Base-by-base conservation (phyloP, 2,888 invertebrate genomes). In the Pyrrhia umbra region DNA sequence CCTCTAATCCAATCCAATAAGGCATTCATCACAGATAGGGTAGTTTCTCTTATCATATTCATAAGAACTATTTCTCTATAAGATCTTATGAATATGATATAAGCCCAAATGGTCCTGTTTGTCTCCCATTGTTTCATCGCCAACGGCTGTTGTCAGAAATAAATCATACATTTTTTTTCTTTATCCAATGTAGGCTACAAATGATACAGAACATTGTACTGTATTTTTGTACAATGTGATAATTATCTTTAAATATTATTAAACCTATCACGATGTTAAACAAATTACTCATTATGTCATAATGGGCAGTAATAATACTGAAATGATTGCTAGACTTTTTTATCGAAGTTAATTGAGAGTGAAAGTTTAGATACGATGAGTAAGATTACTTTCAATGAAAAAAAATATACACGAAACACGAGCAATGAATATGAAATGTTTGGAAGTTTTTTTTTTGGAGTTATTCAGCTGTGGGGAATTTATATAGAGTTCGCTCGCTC, bases 281-380 rank as follows among this genome's bases (percentile, higher is more conserved):
- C 20, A 59, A 56, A 71, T 67, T 39, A 57, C 20, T 23, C 61
- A n/a, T 50, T 61, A 58, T 34, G 54, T 8, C 15, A 20, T 64
- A 54, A 64, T 64, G 40, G 27, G 5, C 15, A 27, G 18, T 8
- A 39, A 18, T 30, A 50, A 4, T 13, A 60, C 51, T 40, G 18
- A 55, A 47, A 68, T 23, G n/a, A 40, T 20, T 21, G 8, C 46
- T 46, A 42, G 47, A 59, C 21, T 47, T 58, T 61, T 62, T 71
- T 34, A 39, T 30, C 1, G 2, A n/a, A 25, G 5, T 51, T 27
- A 16, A 46, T 6, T 21, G 37, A 51, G 18, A 72, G 68, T 62
- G 71, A 72, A 72, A 72, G 71, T 72, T 58, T 59, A 52, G 40
- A 54, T 37, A 50, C 34, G n/a, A 34, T 34, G 16, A 42, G 37